phyloP scores from a whole-genome alignment of 1,140 invertebrate genomes.

The Phocides pigmalion region DNA sequence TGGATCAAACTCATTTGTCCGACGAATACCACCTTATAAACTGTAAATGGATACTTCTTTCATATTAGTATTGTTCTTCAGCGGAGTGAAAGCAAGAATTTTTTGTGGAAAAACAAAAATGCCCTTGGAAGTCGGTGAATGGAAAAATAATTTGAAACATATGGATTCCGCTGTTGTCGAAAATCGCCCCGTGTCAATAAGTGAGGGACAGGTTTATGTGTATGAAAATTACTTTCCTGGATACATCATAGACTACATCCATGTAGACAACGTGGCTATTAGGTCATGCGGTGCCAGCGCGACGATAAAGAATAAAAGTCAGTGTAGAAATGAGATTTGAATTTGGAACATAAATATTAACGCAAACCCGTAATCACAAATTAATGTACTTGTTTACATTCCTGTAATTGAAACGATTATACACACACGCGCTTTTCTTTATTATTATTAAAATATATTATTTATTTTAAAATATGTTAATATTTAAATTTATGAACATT shows the following conservation, averaged over 20 bases:
- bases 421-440: too few species aligned
- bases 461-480: too few species aligned
- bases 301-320: slow-evolving; percentile 52
- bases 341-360: slow-evolving; percentile 48
- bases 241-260: slow-evolving; percentile 60
- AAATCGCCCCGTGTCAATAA: slow-evolving; percentile 59
- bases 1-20: too few species aligned
- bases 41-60: slow-evolving; percentile 42
- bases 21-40: too few species aligned
- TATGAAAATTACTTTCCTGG: slow-evolving; percentile 70
- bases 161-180: slow-evolving; percentile 67
- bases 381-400: too few species aligned
- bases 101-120: slow-evolving; percentile 59
- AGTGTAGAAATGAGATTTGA: too few species aligned
- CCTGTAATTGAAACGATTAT: too few species aligned
- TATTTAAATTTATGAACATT: too few species aligned
- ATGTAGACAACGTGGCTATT: slow-evolving; percentile 69
- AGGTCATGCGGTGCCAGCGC: slow-evolving; percentile 64
- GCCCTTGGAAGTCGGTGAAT: slow-evolving; percentile 61
- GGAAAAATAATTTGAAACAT: slow-evolving; percentile 53
- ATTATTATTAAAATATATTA: too few species aligned
- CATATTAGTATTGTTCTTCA: slow-evolving; percentile 35
- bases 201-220: slow-evolving; percentile 66
- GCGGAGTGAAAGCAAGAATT: slow-evolving; percentile 30
- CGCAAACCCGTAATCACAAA: too few species aligned